Evolutionary conservation across 2,113 vertebrate species (phyloP).

Genomic region (Microcebus lehilahytsara): DNA sequence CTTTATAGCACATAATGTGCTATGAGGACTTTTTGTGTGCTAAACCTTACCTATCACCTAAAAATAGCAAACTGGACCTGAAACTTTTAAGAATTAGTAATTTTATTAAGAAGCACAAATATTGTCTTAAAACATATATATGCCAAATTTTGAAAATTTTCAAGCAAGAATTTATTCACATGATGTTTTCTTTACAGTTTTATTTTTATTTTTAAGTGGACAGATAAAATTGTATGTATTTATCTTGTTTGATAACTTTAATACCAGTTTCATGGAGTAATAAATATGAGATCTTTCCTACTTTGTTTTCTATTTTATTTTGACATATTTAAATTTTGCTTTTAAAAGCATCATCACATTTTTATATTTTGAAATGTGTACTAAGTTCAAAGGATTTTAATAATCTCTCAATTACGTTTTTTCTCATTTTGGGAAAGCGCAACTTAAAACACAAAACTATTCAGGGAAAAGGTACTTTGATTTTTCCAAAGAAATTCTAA

Average conservation of each 20-base stretch:
- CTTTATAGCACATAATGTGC: neutral
- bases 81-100: neutral
- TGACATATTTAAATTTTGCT: neutral
- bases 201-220: neutral
- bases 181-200: neutral
- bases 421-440: neutral
- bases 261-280: neutral
- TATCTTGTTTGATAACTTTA: neutral
- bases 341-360: neutral
- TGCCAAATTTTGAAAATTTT: neutral
- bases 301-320: constrained; percentile 1
- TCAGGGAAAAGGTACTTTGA: neutral
- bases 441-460: neutral
- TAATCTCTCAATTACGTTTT: neutral
- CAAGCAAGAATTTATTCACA: neutral
- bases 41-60: neutral
- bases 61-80: neutral
- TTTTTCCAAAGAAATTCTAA: neutral
- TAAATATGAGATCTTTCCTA: neutral
- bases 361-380: neutral
- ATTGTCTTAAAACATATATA: neutral
- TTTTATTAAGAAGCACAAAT: neutral
- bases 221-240: neutral
- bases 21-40: neutral
- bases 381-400: neutral